phyloP scores from a whole-genome alignment of 2,797 vertebrate species.

The Phoxinus dragarum region DNA sequence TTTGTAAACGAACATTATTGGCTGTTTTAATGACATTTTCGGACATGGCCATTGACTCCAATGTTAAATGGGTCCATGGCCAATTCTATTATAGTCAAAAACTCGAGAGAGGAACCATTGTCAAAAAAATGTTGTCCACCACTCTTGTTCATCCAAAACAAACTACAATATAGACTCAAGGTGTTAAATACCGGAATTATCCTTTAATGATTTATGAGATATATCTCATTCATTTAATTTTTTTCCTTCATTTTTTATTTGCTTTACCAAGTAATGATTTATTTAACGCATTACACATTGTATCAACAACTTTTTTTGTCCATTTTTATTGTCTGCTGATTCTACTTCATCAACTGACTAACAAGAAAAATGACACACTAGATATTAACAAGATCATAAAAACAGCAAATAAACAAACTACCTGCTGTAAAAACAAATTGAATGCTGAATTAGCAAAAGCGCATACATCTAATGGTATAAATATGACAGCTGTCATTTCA shows the following conservation, averaged over 20 bases:
- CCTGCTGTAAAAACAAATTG: background rate
- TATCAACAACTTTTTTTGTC: background rate
- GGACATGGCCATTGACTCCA: too few species aligned
- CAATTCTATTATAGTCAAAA: too few species aligned
- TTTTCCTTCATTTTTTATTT: background rate
- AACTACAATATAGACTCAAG: too few species aligned
- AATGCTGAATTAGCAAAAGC: constrained; percentile 1
- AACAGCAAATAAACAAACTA: constrained; percentile 1
- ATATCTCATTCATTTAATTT: background rate
- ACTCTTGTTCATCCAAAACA: too few species aligned
- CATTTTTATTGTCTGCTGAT: constrained; percentile 13
- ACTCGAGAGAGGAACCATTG: too few species aligned
- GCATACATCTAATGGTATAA: background rate
- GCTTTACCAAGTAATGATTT: background rate
- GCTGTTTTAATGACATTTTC: too few species aligned
- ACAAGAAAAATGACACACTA: constrained; percentile 15
- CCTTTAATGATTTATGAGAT: constrained; percentile 12
- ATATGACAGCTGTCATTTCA: background rate
- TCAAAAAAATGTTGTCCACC: too few species aligned
- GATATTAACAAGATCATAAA: constrained; percentile 8
- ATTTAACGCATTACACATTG: constrained; percentile 3
- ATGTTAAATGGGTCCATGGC: too few species aligned
- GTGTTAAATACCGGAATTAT: too few species aligned
- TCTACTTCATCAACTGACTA: background rate
- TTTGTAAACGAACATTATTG: too few species aligned